Base-by-base conservation (phyloP, 1,140 invertebrate genomes). In the Drusus annulatus region DNA sequence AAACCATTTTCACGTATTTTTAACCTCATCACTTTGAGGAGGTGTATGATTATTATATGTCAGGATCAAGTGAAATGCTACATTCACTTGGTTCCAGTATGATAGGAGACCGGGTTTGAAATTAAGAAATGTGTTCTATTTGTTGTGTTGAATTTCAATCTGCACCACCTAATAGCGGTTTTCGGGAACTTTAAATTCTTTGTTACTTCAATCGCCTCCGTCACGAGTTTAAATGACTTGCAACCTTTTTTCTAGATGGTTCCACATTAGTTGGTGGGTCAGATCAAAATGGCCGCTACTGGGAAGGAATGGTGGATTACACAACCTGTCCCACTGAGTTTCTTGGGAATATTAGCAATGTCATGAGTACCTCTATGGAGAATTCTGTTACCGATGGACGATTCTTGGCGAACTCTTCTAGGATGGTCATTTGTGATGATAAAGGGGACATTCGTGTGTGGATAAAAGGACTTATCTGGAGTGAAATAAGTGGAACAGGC, bases 351-450 rank as follows among this genome's bases (percentile, higher is more conserved):
- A 15, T 25, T 28, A 86, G 86, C 6, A 51, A 19, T 25, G 36
- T 45, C 75, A 84, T 83, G 75, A 83, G 80, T 65, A 88, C 89
- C 23, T 80, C 80, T 45, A 79, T 87, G 17, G 84, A 82, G 16
- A 87, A 85, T 83, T 86, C 87, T 21, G 86, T 87, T 69, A 83
- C 87, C 52, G 88, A 88, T 85, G 88, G 88, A 25, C 86, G 87
- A 74, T 89, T 90, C 84, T 78, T 88, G 31, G 85, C 84, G 65
- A 86, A 79, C 83, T 87, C 87, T 17, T 83, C 82, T 45, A 89
- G 87, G 85, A 83, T 89, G 15, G 83, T 89, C 62, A 52, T 89
- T 76, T 87, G 86, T 86, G 88, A 89, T 79, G 89, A 90, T 77
- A 86, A 81, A 85, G 89, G 89, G 19, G 84, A 86, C 71, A 52